phyloP scores from a whole-genome alignment of 2,888 invertebrate species.

The Amphipyra berbera region DNA sequence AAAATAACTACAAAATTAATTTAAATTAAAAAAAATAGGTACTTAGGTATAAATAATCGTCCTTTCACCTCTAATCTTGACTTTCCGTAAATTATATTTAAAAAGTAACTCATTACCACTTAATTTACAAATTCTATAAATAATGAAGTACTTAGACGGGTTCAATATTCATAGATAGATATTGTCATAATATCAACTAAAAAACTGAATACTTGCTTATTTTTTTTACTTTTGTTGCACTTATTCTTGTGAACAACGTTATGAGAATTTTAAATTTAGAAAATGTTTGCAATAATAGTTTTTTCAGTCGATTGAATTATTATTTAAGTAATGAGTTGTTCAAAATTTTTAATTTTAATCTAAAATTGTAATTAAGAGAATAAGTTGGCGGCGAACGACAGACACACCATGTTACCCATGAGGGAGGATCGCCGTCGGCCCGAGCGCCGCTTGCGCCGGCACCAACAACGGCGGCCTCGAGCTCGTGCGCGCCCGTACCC shows the following conservation, averaged over 20 bases:
- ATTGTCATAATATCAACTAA: too few species aligned
- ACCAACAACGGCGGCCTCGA: conserved; percentile 81
- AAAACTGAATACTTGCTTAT: too few species aligned
- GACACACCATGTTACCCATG: conserved; percentile 89
- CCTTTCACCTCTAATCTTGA: not conserved
- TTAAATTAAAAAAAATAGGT: too few species aligned
- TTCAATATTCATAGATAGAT: too few species aligned
- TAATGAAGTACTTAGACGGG: too few species aligned
- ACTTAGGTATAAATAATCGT: too few species aligned
- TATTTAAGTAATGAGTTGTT: not conserved
- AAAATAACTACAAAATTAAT: too few species aligned
- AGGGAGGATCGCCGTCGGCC: conserved; percentile 83
- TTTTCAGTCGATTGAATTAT: not conserved
- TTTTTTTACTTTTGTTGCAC: too few species aligned
- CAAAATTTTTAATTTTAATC: not conserved
- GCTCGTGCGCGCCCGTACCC: conserved; percentile 81
- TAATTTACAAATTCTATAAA: too few species aligned
- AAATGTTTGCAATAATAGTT: not conserved
- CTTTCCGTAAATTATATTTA: not conserved
- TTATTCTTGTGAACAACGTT: too few species aligned
- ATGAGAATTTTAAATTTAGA: too few species aligned
- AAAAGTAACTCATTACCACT: too few species aligned
- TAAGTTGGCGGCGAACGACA: conserved; percentile 76
- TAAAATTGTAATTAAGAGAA: conserved; percentile 65
- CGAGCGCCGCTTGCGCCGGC: conserved; percentile 84